Evolutionary conservation across 2,113 vertebrate species (phyloP).

Genomic region (Urocitellus parryii): DNA sequence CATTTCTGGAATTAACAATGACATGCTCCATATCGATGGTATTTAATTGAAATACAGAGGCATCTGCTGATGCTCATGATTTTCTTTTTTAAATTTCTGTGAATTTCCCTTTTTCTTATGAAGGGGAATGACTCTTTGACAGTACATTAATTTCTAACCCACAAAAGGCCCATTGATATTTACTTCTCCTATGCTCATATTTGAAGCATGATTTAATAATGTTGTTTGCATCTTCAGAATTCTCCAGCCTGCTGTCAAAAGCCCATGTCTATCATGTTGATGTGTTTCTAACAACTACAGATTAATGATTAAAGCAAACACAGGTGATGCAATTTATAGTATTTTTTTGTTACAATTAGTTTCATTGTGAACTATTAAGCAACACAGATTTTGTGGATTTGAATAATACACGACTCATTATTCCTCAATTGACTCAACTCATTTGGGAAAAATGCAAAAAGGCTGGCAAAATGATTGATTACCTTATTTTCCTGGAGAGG

Average conservation of each 20-base stretch:
- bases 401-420: slow-evolving; percentile 26
- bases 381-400: background rate
- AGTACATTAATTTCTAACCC: slow-evolving; percentile 41
- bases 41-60: slow-evolving; percentile 5
- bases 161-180: slow-evolving; percentile 52
- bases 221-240: slow-evolving; percentile 36
- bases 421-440: slow-evolving; percentile 26
- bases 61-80: background rate
- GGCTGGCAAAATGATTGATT: slow-evolving; percentile 22
- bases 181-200: background rate
- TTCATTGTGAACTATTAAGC: slow-evolving; percentile 34
- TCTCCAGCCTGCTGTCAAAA: slow-evolving; percentile 21
- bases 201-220: slow-evolving; percentile 50
- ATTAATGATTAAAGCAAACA: background rate
- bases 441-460: slow-evolving; percentile 59
- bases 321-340: background rate
- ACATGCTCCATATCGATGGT: background rate
- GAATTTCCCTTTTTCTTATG: background rate
- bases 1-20: background rate
- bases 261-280: background rate
- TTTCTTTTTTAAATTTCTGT: background rate
- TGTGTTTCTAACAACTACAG: slow-evolving; percentile 21
- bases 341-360: slow-evolving; percentile 17
- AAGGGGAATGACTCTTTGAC: background rate
- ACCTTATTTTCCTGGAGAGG: background rate